Evolutionary conservation across 2,113 vertebrate species (phyloP).

Genomic region (Protobothrops flavoviridis): DNA sequence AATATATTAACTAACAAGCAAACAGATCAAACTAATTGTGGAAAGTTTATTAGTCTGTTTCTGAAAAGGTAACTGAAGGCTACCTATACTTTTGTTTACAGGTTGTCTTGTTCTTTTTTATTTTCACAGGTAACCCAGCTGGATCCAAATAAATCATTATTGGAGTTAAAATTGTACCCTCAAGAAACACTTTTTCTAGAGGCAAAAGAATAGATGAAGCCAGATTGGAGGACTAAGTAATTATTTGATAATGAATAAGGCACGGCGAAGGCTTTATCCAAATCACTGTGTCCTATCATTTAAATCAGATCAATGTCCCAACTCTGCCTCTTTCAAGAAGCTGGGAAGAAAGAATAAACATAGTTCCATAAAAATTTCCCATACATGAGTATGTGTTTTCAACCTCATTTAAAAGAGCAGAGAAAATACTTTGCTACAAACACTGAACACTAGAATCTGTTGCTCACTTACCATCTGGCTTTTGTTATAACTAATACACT

Average conservation of each 20-base stretch:
- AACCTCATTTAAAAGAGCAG: conserved; percentile 64
- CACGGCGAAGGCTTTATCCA: conserved; percentile 64
- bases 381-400: conserved; percentile 73
- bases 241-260: conserved; percentile 65
- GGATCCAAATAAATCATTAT: conserved; percentile 87
- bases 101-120: conserved; percentile 1
- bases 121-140: conserved; percentile 88
- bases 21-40: background rate
- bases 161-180: conserved; percentile 96
- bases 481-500: conserved; percentile 70
- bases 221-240: conserved; percentile 61
- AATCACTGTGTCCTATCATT: conserved; percentile 63
- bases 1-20: background rate
- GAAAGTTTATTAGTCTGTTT: background rate
- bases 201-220: conserved; percentile 86
- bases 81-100: background rate
- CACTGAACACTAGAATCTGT: conserved; percentile 63
- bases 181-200: conserved; percentile 99
- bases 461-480: conserved; percentile 64
- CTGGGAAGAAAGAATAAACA: conserved; percentile 70
- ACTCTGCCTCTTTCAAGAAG: conserved; percentile 77
- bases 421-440: conserved; percentile 64
- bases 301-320: conserved; percentile 69
- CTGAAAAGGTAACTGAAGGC: conserved; percentile 17
- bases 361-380: conserved; percentile 75